phyloP scores from a whole-genome alignment of 2,113 vertebrate species.

The Camelus bactrianus region DNA sequence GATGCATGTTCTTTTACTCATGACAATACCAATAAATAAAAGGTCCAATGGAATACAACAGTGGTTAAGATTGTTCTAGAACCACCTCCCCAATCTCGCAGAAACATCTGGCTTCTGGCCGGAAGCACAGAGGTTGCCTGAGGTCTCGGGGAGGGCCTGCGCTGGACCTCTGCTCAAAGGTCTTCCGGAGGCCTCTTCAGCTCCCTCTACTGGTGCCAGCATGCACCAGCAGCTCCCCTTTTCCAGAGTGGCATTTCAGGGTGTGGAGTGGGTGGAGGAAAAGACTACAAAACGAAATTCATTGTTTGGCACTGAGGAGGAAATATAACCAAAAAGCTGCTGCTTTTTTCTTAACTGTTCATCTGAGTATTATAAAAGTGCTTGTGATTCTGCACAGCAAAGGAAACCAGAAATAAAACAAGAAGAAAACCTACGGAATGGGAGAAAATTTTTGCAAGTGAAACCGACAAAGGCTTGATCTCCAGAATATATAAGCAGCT shows the following conservation, averaged over 20 bases:
- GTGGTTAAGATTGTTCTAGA: slow-evolving; percentile 26
- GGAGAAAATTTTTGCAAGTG: no score
- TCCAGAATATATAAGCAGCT: no score
- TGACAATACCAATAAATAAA: slow-evolving; percentile 20
- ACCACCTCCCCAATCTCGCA: neutral
- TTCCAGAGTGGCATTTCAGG: neutral
- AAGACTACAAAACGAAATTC: neutral
- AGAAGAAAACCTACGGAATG: no score
- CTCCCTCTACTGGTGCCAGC: slow-evolving; percentile 47
- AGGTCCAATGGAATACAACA: neutral
- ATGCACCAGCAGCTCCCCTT: neutral
- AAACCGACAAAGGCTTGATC: no score
- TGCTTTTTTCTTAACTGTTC: neutral
- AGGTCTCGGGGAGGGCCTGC: neutral
- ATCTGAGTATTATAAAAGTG: neutral
- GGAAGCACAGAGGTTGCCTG: neutral
- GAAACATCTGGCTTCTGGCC: neutral
- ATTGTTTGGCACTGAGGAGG: neutral
- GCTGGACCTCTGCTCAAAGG: neutral
- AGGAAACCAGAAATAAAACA: no score
- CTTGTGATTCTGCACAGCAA: neutral
- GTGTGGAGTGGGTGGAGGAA: neutral
- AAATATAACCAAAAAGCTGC: neutral
- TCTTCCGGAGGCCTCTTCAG: neutral
- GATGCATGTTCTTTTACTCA: neutral